Evolutionary conservation across 2,888 invertebrate species (phyloP).

Genomic region (Dryocosmus kuriphilus): DNA sequence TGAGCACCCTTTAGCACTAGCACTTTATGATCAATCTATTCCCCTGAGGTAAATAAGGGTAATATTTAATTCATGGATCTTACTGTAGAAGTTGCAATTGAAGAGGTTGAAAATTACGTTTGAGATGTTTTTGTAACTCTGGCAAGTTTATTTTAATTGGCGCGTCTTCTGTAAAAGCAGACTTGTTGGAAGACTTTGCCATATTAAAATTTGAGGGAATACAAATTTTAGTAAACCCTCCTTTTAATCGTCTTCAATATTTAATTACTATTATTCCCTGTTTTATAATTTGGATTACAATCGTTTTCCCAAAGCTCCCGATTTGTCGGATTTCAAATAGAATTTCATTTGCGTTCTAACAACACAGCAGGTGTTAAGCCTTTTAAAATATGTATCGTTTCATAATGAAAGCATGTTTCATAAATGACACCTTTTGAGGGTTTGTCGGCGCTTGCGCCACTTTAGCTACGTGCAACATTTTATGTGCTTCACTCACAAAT

Average conservation of each 20-base stretch:
- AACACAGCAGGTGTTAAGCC: not conserved
- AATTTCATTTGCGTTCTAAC: not conserved
- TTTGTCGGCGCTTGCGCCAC: not conserved
- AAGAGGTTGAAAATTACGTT: not conserved
- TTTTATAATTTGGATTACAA: not conserved
- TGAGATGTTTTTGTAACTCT: not conserved
- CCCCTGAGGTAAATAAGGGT: not conserved
- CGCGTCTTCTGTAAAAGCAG: too few species aligned
- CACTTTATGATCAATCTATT: not conserved
- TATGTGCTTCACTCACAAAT: not conserved
- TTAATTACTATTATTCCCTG: too few species aligned
- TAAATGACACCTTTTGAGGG: not conserved
- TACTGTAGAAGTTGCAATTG: not conserved
- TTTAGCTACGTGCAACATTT: not conserved
- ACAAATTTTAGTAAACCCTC: too few species aligned
- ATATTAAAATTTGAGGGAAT: too few species aligned
- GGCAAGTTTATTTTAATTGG: not conserved
- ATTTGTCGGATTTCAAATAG: not conserved
- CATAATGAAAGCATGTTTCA: conserved; percentile 1
- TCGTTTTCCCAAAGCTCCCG: not conserved
- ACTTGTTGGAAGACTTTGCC: too few species aligned
- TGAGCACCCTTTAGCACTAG: not conserved
- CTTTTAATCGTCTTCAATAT: too few species aligned
- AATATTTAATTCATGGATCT: not conserved
- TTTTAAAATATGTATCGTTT: not conserved